phyloP scores from a whole-genome alignment of 1,140 invertebrate species.

The Mercenaria mercenaria region DNA sequence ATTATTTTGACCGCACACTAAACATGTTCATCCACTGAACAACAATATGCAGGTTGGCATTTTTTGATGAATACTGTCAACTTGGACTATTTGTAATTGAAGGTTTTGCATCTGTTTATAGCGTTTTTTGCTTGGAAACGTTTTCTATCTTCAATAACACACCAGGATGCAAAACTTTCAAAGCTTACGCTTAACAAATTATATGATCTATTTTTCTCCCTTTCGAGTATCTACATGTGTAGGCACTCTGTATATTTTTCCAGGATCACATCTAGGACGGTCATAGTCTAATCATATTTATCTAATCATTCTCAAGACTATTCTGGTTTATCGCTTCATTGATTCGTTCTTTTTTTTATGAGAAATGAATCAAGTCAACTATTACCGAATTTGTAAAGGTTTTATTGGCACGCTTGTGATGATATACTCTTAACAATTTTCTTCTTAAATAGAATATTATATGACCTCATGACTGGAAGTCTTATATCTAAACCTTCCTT shows the following conservation, averaged over 20 bases:
- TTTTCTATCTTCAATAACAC: slow-evolving; percentile 31
- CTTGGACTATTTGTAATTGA: too few relatives aligned
- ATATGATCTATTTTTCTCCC: not conserved
- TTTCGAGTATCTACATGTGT: too few relatives aligned
- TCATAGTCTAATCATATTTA: slow-evolving; percentile 25
- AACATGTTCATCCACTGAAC: too few relatives aligned
- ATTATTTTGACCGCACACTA: too few relatives aligned
- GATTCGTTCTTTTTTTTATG: not conserved
- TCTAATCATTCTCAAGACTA: slow-evolving; percentile 16
- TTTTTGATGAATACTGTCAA: too few relatives aligned
- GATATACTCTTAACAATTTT: not conserved
- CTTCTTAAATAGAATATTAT: not conserved
- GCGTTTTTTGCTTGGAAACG: slow-evolving; percentile 28
- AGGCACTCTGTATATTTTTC: slow-evolving; percentile 2
- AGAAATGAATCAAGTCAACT: slow-evolving; percentile 15
- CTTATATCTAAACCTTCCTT: slow-evolving; percentile 38
- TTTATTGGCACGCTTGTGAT: not conserved
- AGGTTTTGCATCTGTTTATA: too few relatives aligned
- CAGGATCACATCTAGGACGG: not conserved
- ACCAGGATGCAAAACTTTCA: slow-evolving; percentile 60
- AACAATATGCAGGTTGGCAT: too few relatives aligned
- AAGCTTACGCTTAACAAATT: slow-evolving; percentile 22
- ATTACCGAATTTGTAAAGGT: not conserved
- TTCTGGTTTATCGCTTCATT: not conserved
- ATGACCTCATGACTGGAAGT: slow-evolving; percentile 7